phyloP scores from a whole-genome alignment of 2,888 invertebrate species.

The Thysanoteuthis rhombus region DNA sequence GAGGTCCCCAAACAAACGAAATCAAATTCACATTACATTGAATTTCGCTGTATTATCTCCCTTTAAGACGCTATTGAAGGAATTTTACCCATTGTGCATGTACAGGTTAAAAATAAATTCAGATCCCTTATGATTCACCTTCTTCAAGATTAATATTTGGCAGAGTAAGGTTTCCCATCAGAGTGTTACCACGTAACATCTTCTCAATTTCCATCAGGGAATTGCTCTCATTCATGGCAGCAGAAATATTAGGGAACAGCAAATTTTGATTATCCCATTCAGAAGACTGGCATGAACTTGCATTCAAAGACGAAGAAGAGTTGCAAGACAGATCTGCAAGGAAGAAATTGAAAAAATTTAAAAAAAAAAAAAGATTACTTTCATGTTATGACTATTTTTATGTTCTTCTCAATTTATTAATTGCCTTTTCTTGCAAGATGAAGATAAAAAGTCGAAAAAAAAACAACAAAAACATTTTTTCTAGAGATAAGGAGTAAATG shows the following conservation, averaged over 20 bases:
- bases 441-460: too few species aligned
- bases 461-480: too few species aligned
- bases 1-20: too few species aligned
- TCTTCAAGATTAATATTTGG: not conserved
- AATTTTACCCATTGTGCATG: not conserved
- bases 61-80: too few species aligned
- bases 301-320: not conserved
- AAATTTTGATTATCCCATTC: constrained; percentile 44
- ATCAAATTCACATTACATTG: too few species aligned
- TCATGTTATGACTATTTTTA: too few species aligned
- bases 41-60: too few species aligned
- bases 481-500: too few species aligned
- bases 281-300: constrained; percentile 38
- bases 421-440: too few species aligned
- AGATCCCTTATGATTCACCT: not conserved
- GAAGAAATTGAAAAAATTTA: not conserved
- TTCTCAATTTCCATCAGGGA: constrained; percentile 44
- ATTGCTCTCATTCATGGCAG: constrained; percentile 39
- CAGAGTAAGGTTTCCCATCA: not conserved
- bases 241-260: constrained; percentile 49
- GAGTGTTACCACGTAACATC: constrained; percentile 43
- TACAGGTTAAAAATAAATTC: not conserved
- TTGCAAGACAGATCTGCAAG: constrained; percentile 38
- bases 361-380: not conserved
- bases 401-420: too few species aligned